Evolutionary conservation across 2,888 invertebrate genomes (phyloP), one percentile per base, ranked within the genome.

Genomic region (Dolichopus griseipennis): DNA sequence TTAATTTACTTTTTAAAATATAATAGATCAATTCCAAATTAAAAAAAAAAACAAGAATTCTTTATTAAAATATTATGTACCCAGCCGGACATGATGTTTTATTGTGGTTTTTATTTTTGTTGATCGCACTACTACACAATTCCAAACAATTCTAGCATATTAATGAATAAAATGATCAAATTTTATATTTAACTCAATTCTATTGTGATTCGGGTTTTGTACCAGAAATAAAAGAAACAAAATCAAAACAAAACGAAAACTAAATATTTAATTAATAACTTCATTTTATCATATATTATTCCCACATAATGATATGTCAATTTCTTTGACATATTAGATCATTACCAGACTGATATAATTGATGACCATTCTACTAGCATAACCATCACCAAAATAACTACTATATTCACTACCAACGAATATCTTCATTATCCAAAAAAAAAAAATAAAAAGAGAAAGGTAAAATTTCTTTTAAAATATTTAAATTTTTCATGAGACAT

Each of bases 221-320:
- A 27, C 27, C 27, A 27, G 27, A 27, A 27, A 27, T 27, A 5
- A 27, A 27, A 27, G 5, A 52, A 15, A 52, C 18, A n/a, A 52
- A 18, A 7, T 18, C 15, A n/a, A 52, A n/a, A 52, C 4, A 52
- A 4, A 52, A 5, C 9, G 18, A 18, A 15, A n/a, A 18, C 2
- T 52, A 52, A 52, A 52, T 52, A 52, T 52, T 52, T 18, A 52
- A 52, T 52, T 52, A 52, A 52, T 15, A 52, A 52, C 52, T 52
- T 52, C 1, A 52, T 52, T 52, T 52, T 18, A 18, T 27, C 2
- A 27, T 27, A 27, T 27, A n/a, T n/a, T n/a, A 43, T 52, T 15
- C 52, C 52, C 52, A 52, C 52, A 52, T 52, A 52, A 52, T 52
- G 52, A 52, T 52, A 52, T 52, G 18, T 52, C 52, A 52, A 52